Conservation (phyloP, 2,113 vertebrate genomes). For the Perca fluviatilis region DNA sequence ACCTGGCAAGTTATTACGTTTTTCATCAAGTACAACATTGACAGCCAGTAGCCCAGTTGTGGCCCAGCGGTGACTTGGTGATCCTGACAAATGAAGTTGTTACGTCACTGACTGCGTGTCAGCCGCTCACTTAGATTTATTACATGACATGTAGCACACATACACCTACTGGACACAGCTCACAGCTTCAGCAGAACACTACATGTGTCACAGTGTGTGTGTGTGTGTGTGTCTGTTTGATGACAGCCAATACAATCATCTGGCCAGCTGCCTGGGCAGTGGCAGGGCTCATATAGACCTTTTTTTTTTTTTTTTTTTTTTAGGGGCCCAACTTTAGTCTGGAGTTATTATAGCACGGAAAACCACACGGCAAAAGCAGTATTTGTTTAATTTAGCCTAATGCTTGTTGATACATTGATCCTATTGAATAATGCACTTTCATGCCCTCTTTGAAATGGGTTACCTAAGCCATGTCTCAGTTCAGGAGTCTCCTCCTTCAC, state of each 20-base stretch:
- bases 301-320: background rate
- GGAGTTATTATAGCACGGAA: slow-evolving; percentile 9
- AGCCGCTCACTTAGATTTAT: slow-evolving; percentile 11
- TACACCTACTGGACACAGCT: slow-evolving; percentile 12
- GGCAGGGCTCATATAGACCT: slow-evolving; percentile 23
- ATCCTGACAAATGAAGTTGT: slow-evolving; percentile 38
- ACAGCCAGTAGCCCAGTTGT: slow-evolving; percentile 15
- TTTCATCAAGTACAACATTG: slow-evolving; percentile 12
- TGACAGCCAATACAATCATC: slow-evolving; percentile 17
- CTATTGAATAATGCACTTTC: background rate
- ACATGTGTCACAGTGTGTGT: slow-evolving; percentile 30
- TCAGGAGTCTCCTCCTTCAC: background rate
- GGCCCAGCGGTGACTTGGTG: slow-evolving; percentile 41
- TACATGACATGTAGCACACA: slow-evolving; percentile 17
- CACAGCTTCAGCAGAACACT: background rate
- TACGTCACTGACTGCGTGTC: slow-evolving; percentile 11
- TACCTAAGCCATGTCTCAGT: background rate
- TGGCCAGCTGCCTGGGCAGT: slow-evolving; percentile 15
- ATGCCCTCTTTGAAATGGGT: background rate
- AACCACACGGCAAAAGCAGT: background rate
- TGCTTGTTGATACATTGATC: slow-evolving; percentile 11
- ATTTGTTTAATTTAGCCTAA: background rate
- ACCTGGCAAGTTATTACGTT: background rate
- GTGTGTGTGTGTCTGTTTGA: slow-evolving; percentile 24
- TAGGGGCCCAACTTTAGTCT: slow-evolving; percentile 12